Percentiles rank a stretch among this genome's conserved stretches.
These are phyloP conservation scores for Acropora tenuis DNA, from an alignment of 64 coral and sea anemone species.

Conservation along the genomic window DNA sequence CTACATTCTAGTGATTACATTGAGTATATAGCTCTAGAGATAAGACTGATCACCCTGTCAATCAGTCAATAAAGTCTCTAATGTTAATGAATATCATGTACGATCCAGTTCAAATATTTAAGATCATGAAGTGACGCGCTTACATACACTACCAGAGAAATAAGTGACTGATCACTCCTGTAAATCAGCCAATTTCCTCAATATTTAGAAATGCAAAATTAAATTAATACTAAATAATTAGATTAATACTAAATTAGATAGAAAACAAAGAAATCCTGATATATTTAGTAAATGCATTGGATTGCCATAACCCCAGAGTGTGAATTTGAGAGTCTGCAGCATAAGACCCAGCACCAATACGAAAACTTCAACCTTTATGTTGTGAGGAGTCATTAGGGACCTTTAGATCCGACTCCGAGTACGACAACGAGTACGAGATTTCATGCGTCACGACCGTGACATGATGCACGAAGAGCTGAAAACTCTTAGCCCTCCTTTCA, in stretches of 20 bases:
- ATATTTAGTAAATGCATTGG: conserved; percentile 60
- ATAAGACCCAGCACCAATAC: not conserved
- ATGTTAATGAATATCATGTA: not conserved
- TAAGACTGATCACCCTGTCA: not conserved
- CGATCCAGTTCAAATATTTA: not conserved
- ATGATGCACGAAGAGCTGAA: too few species aligned
- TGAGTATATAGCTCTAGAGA: not conserved
- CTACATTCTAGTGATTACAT: not conserved
- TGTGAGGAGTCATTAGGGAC: not conserved
- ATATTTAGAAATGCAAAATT: too few species aligned
- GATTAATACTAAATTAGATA: not conserved
- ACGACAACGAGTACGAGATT: too few species aligned
- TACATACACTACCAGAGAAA: not conserved
- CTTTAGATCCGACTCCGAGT: too few species aligned
- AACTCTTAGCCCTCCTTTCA: too few species aligned
- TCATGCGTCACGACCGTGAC: too few species aligned
- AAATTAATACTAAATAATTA: too few species aligned
- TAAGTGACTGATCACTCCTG: not conserved
- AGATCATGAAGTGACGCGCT: not conserved
- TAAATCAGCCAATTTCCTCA: not conserved
- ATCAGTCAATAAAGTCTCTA: not conserved
- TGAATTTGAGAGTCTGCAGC: conserved; percentile 35
- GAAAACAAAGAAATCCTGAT: conserved; percentile 16
- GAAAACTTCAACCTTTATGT: conserved; percentile 37
- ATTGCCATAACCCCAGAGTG: conserved; percentile 25